A percentile compares a stretch with the other conserved stretches of the same genome.
Evolutionary conservation across 2,113 vertebrate species (phyloP).

Genomic region (Nycticorax nycticorax): DNA sequence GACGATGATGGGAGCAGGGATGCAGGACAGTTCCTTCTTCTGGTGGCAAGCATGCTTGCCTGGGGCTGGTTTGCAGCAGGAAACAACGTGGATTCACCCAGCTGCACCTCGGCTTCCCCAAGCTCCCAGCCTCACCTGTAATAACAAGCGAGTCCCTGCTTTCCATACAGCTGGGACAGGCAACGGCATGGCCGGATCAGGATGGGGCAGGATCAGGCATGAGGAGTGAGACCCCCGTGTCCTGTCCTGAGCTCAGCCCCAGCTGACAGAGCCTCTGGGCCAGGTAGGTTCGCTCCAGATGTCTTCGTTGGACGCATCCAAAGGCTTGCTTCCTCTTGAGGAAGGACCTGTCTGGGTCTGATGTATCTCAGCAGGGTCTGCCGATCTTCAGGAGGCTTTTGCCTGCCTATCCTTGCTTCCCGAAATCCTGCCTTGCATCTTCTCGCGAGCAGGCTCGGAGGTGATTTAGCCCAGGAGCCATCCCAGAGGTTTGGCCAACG

Average conservation of each 20-base stretch:
- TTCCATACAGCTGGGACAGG: not conserved
- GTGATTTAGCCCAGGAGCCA: not conserved
- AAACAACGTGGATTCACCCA: not conserved
- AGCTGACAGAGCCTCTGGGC: not conserved
- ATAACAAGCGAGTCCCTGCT: not conserved
- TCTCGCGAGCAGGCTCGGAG: accelerated
- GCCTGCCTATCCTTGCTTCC: not conserved
- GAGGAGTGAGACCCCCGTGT: not conserved
- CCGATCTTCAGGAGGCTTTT: not conserved
- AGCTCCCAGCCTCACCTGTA: not conserved
- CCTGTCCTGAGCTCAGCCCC: not conserved
- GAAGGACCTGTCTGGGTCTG: not conserved
- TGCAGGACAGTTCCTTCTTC: accelerated
- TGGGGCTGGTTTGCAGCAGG: not conserved
- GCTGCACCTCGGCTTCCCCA: not conserved
- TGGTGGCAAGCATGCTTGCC: not conserved
- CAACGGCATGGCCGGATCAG: accelerated
- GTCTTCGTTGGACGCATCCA: accelerated
- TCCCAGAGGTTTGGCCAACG: accelerated
- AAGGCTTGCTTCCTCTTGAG: not conserved
- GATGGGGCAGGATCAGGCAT: accelerated
- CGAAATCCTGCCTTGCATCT: not conserved
- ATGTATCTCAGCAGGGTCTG: not conserved
- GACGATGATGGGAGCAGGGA: not conserved
- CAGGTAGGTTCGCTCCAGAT: accelerated